Percentiles rank a stretch among this genome's conserved stretches.
These are phyloP conservation scores for Smutsia gigantea DNA, from an alignment of 2,797 vertebrate species.

Conservation along the genomic window DNA sequence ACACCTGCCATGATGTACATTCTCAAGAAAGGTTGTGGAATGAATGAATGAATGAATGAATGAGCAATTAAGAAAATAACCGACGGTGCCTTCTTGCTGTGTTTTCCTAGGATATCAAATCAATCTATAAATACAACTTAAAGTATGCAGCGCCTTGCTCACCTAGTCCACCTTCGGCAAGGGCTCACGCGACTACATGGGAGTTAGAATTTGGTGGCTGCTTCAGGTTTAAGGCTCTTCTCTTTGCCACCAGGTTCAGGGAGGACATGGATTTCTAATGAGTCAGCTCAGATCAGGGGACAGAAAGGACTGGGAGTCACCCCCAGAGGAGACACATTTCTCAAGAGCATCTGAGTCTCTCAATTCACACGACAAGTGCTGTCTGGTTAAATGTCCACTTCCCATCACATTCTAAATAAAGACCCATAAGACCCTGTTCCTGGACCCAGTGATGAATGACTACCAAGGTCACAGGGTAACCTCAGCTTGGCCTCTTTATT, in stretches of 20 bases:
- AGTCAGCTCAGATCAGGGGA: not conserved
- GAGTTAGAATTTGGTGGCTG: not conserved
- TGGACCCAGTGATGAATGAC: not conserved
- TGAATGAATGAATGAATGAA: not conserved
- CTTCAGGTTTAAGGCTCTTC: not conserved
- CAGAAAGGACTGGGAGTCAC: not conserved
- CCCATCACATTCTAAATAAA: slow-evolving; percentile 42
- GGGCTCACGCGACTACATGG: not conserved
- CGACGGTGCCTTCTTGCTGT: not conserved
- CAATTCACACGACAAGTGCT: not conserved
- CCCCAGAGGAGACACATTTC: slow-evolving; percentile 31
- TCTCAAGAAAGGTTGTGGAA: not conserved
- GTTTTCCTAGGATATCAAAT: not conserved
- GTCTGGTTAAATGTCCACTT: slow-evolving; percentile 32
- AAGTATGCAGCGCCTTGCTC: not conserved
- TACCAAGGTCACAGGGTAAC: slow-evolving; percentile 4
- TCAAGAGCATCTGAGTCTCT: slow-evolving; percentile 37
- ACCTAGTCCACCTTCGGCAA: not conserved
- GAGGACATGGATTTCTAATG: not conserved
- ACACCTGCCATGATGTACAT: not conserved
- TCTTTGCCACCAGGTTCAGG: not conserved
- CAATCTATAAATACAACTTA: not conserved
- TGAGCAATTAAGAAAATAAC: not conserved
- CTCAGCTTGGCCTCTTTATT: not conserved
- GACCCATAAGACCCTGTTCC: not conserved